Evolutionary conservation across 1,140 invertebrate genomes (phyloP).

Genomic region (Ceratina calcarata): DNA sequence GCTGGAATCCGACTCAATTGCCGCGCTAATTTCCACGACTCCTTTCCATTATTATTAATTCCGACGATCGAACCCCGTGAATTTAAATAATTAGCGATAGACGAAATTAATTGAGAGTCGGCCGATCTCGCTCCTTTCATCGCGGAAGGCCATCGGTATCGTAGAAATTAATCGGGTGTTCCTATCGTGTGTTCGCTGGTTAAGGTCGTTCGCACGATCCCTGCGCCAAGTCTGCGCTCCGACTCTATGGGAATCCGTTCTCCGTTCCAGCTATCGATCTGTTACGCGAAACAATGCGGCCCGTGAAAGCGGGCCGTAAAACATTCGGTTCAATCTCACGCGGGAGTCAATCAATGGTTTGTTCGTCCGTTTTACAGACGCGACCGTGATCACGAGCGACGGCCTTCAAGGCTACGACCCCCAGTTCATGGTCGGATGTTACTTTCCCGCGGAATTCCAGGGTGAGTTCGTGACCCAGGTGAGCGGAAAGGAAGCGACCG

Average conservation of each 20-base stretch:
- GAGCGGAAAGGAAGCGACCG: constrained; percentile 71
- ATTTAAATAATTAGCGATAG: background rate
- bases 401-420: constrained; percentile 60
- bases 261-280: constrained; percentile 11
- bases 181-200: background rate
- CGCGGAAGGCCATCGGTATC: constrained; percentile 5
- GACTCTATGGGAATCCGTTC: constrained; percentile 26
- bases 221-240: background rate
- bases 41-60: too few relatives aligned
- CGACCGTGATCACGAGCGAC: constrained; percentile 61
- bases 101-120: background rate
- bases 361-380: constrained; percentile 54
- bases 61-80: too few relatives aligned
- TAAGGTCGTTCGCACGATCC: constrained; percentile 47
- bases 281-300: background rate
- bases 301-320: background rate
- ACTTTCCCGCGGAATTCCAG: constrained; percentile 86
- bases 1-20: constrained; percentile 46
- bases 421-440: constrained; percentile 80
- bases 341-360: background rate
- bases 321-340: background rate
- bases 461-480: constrained; percentile 85
- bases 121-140: constrained; percentile 6
- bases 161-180: constrained; percentile 39
- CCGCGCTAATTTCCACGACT: background rate